phyloP scores from a whole-genome alignment of 2,797 vertebrate genomes.

The Enteromius treurensis region DNA sequence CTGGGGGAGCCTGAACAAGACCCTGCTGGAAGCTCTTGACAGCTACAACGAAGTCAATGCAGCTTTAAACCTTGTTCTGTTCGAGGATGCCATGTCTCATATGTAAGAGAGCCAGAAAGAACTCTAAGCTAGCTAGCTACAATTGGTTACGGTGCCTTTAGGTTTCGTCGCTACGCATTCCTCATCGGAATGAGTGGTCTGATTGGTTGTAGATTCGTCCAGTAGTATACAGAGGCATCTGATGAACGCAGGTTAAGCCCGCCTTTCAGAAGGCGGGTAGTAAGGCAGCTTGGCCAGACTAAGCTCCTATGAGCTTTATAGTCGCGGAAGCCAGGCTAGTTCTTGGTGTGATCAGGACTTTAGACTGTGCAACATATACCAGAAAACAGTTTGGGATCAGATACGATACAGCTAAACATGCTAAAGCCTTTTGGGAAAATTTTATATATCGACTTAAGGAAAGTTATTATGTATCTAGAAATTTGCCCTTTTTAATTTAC shows the following conservation, averaged over 20 bases:
- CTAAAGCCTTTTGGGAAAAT: background rate
- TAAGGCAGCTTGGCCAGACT: too few species aligned
- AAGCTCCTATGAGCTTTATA: too few species aligned
- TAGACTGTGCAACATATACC: background rate
- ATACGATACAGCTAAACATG: background rate
- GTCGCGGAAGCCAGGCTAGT: too few species aligned
- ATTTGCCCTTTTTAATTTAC: background rate
- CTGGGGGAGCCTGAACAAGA: slow-evolving; percentile 85
- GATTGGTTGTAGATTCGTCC: too few species aligned
- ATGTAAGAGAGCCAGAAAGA: slow-evolving; percentile 78
- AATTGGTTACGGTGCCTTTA: too few species aligned
- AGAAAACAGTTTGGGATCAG: background rate
- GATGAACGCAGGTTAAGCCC: too few species aligned
- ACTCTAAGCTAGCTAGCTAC: background rate
- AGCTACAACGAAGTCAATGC: slow-evolving; percentile 90
- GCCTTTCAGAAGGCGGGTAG: too few species aligned
- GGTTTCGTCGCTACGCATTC: too few species aligned
- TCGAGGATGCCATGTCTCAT: slow-evolving; percentile 93
- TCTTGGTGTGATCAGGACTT: background rate
- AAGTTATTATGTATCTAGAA: background rate
- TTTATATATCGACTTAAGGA: background rate
- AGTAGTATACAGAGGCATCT: too few species aligned
- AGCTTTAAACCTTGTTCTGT: slow-evolving; percentile 89
- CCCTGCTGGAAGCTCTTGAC: slow-evolving; percentile 85
- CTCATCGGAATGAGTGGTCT: too few species aligned